Evolutionary conservation across 1,140 invertebrate genomes (phyloP).

Genomic region (Scylla paramamosain): DNA sequence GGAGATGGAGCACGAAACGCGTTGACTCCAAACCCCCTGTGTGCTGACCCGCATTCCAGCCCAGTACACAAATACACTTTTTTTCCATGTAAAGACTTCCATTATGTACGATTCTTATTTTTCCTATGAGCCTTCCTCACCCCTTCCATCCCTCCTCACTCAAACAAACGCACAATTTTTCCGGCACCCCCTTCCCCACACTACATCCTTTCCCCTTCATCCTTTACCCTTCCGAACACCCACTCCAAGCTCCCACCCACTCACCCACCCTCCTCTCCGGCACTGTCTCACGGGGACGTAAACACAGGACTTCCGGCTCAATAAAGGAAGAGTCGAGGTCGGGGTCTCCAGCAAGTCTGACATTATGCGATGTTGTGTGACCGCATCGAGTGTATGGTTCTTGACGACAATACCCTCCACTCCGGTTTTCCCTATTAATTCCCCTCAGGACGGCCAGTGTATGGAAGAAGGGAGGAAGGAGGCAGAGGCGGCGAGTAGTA

Average conservation of each 20-base stretch:
- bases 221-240: background rate
- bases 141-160: too few species aligned
- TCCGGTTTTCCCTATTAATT: conserved; percentile 38
- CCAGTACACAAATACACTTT: too few species aligned
- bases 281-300: background rate
- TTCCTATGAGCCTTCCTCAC: too few species aligned
- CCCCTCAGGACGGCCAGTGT: background rate
- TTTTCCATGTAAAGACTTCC: too few species aligned
- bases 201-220: background rate
- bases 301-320: background rate
- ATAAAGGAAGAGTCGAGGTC: background rate
- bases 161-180: too few species aligned
- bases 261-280: background rate
- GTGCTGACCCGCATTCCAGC: too few species aligned
- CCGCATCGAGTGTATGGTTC: conserved; percentile 22
- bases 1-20: too few species aligned
- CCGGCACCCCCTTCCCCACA: too few species aligned
- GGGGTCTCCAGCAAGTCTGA: background rate
- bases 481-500: background rate
- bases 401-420: background rate
- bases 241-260: background rate
- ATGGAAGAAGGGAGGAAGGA: background rate
- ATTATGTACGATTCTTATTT: too few species aligned
- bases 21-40: too few species aligned
- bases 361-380: background rate